phyloP scores from a whole-genome alignment of 2,888 invertebrate species.

The Epinotia nisella region DNA sequence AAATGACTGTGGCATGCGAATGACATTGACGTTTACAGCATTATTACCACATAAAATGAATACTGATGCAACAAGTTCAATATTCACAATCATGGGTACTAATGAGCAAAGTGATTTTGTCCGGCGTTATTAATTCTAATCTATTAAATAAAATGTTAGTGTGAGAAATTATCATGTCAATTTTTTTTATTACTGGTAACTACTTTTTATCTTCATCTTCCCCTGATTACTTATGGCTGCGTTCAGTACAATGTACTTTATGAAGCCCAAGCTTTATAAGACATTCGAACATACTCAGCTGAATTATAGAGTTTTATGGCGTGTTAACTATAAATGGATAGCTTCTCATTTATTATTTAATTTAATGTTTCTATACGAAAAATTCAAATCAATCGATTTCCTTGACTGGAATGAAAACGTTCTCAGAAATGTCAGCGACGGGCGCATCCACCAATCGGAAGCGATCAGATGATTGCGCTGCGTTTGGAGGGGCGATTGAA shows the following conservation, averaged over 20 bases:
- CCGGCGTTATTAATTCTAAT: too few relatives aligned
- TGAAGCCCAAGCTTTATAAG: neutral
- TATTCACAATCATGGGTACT: too few relatives aligned
- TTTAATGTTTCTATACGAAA: constrained; percentile 43
- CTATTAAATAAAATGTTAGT: too few relatives aligned
- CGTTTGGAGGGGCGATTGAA: constrained; percentile 46
- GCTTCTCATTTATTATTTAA: neutral
- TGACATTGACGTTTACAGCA: constrained; percentile 3
- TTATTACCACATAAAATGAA: constrained; percentile 4
- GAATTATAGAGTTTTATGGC: neutral
- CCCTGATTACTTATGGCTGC: neutral
- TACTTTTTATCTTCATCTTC: neutral
- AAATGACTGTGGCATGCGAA: neutral
- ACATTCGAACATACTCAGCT: neutral
- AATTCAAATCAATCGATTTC: constrained; percentile 26
- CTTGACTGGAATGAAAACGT: constrained; percentile 35
- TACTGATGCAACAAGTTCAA: too few relatives aligned
- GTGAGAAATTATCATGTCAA: too few relatives aligned
- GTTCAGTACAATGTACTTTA: constrained; percentile 5
- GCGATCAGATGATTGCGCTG: constrained; percentile 47
- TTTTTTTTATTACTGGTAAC: neutral
- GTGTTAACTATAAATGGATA: neutral
- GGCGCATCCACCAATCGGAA: constrained; percentile 46
- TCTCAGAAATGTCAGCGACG: constrained; percentile 35
- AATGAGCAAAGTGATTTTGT: too few relatives aligned